Percentiles rank a stretch among this genome's conserved stretches.
These are phyloP conservation scores for Heteromyza rotundicornis DNA, from an alignment of 2,888 invertebrate species.

Conservation along the genomic window DNA sequence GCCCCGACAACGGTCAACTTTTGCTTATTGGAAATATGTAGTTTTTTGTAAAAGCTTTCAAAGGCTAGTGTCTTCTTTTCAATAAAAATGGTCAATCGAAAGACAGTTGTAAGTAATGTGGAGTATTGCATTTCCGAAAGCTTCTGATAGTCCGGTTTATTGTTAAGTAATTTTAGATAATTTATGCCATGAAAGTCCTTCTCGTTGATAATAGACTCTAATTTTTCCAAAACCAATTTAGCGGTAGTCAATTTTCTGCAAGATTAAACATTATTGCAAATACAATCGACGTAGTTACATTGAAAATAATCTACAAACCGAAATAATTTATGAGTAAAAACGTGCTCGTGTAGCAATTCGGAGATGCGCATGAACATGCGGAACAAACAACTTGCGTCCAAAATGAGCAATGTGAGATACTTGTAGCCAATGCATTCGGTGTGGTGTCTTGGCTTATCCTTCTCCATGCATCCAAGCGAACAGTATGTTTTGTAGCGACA, in stretches of 20 bases:
- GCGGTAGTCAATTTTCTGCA: slow-evolving; percentile 27
- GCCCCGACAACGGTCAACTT: slow-evolving; percentile 33
- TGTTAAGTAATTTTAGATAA: slow-evolving; percentile 20
- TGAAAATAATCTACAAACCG: slow-evolving; percentile 16
- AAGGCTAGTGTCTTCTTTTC: slow-evolving; percentile 28
- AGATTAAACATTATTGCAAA: not conserved
- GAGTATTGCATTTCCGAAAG: slow-evolving; percentile 31
- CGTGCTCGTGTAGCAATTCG: slow-evolving; percentile 17
- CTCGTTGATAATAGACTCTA: slow-evolving; percentile 16
- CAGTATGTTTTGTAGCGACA: slow-evolving; percentile 37
- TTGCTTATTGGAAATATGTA: slow-evolving; percentile 30
- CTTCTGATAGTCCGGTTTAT: slow-evolving; percentile 24
- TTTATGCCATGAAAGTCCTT: slow-evolving; percentile 1
- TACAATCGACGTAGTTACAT: not conserved
- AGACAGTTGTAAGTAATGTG: slow-evolving; percentile 32
- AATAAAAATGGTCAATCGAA: slow-evolving; percentile 34
- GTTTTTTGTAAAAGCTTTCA: slow-evolving; percentile 22
- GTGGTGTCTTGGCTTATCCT: slow-evolving; percentile 24
- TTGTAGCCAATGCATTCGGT: slow-evolving; percentile 34
- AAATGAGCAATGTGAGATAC: slow-evolving; percentile 26
- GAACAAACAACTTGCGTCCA: slow-evolving; percentile 31
- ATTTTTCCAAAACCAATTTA: slow-evolving; percentile 22
- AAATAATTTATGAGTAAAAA: slow-evolving; percentile 27
- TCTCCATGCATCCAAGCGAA: slow-evolving; percentile 30
- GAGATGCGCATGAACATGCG: slow-evolving; percentile 30